Percentiles rank a stretch among this genome's conserved stretches.
phyloP scores from a whole-genome alignment of 2,888 invertebrate species.

The Synanthedon vespiformis region DNA sequence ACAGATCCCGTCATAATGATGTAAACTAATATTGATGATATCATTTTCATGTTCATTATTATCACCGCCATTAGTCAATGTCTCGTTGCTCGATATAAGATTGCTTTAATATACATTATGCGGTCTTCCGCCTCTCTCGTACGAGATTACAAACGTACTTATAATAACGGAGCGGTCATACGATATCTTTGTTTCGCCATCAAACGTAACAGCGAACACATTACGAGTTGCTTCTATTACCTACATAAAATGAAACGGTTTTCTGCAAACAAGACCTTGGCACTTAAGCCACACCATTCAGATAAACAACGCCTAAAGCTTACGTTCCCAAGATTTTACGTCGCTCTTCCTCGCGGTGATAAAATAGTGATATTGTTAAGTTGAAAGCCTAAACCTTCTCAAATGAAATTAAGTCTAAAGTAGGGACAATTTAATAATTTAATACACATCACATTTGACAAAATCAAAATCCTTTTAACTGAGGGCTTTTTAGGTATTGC shows the following conservation, averaged over 20 bases:
- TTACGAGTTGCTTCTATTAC: neutral
- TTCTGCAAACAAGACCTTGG: slow-evolving; percentile 4
- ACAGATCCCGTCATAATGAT: too few relatives aligned
- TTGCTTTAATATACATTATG: neutral
- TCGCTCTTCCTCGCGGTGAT: neutral
- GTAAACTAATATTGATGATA: neutral
- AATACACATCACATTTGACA: too few relatives aligned
- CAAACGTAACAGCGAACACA: slow-evolving; percentile 4
- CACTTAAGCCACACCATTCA: slow-evolving; percentile 5
- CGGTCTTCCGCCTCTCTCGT: neutral
- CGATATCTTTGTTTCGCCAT: neutral
- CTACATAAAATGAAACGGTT: slow-evolving; percentile 11
- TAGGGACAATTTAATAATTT: too few relatives aligned
- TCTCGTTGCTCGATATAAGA: neutral
- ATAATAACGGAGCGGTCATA: slow-evolving; percentile 1
- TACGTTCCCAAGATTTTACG: slow-evolving; percentile 1
- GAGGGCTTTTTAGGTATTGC: too few relatives aligned
- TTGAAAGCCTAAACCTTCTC: neutral
- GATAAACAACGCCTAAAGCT: slow-evolving; percentile 5
- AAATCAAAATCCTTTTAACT: too few relatives aligned
- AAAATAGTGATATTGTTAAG: neutral
- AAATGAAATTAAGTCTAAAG: neutral
- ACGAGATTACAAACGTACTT: neutral
- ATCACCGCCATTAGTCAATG: neutral
- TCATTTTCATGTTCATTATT: neutral